Evolutionary conservation across 2,888 invertebrate species (phyloP).

Genomic region (Formica aserva): DNA sequence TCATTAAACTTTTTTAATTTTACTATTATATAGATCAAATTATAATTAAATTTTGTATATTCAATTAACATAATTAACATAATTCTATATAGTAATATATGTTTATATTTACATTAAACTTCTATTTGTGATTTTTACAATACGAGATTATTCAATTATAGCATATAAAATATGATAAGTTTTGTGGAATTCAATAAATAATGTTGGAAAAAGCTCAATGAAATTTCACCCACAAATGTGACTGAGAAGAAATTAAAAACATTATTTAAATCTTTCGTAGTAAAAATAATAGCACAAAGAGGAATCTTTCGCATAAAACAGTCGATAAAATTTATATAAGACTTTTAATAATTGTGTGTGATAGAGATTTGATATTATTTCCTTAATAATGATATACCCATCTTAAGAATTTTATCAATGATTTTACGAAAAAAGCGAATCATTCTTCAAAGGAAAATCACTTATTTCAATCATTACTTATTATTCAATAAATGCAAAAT

Average conservation of each 20-base stretch:
- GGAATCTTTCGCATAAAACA: background rate
- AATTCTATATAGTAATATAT: background rate
- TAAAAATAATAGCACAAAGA: background rate
- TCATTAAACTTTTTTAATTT: background rate
- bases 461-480: no score
- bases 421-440: background rate
- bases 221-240: background rate
- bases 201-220: background rate
- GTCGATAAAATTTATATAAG: background rate
- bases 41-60: background rate
- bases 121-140: background rate
- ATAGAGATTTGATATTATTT: background rate
- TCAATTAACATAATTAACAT: background rate
- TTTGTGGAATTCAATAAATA: background rate
- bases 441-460: conserved; percentile 12
- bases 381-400: background rate
- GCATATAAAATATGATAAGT: background rate
- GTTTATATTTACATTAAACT: background rate
- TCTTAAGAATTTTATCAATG: conserved; percentile 23
- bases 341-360: background rate
- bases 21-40: background rate
- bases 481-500: background rate
- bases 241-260: background rate
- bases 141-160: background rate
- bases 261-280: background rate